Evolutionary conservation across 2,113 vertebrate genomes (phyloP).

Genomic region (Xiphophorus maculatus): DNA sequence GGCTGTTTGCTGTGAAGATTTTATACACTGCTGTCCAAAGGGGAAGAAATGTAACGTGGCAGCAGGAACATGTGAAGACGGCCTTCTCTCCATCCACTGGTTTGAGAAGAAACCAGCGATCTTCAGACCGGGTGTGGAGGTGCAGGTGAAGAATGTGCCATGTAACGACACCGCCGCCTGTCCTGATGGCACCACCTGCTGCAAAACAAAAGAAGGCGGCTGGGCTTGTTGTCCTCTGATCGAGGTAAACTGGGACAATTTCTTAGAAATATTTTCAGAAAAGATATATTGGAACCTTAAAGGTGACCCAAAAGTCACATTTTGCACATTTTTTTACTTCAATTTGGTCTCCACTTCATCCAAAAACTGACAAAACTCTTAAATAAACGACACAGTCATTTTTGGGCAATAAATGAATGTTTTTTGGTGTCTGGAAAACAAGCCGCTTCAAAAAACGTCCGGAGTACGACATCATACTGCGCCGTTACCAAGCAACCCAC

Average conservation of each 20-base stretch:
- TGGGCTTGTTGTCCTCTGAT: slow-evolving; percentile 71
- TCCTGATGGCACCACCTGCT: slow-evolving; percentile 63
- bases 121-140: neutral
- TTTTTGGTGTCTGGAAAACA: too few relatives aligned
- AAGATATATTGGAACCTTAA: too few relatives aligned
- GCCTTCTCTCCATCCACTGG: neutral
- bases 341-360: too few relatives aligned
- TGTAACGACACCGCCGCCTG: slow-evolving; percentile 28
- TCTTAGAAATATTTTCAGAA: neutral
- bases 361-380: too few relatives aligned
- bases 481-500: too few relatives aligned
- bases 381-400: too few relatives aligned
- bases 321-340: too few relatives aligned
- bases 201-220: slow-evolving; percentile 9
- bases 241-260: slow-evolving; percentile 26
- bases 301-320: too few relatives aligned
- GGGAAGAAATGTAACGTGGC: slow-evolving; percentile 17
- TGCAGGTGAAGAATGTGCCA: neutral
- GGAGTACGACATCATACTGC: too few relatives aligned
- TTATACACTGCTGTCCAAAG: slow-evolving; percentile 23
- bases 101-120: neutral
- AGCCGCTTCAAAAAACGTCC: too few relatives aligned
- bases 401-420: too few relatives aligned
- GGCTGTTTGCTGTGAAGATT: slow-evolving; percentile 27
- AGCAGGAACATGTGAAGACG: neutral